phyloP scores from a whole-genome alignment of 2,888 invertebrate species.

The Rhaphigaster nebulosa region DNA sequence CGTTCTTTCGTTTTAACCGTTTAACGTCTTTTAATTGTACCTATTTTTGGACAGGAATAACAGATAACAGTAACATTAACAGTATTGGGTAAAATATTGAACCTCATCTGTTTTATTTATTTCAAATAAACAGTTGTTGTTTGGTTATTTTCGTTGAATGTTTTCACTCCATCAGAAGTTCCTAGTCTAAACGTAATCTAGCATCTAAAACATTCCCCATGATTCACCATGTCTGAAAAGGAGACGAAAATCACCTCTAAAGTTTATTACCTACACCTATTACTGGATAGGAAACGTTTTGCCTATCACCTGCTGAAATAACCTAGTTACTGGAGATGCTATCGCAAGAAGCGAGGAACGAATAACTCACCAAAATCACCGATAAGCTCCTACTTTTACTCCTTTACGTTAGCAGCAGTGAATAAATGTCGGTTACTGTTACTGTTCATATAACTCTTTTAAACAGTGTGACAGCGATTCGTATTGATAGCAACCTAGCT shows the following conservation, averaged over 20 bases:
- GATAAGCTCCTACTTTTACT: not conserved
- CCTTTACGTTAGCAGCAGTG: not conserved
- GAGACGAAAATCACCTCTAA: not conserved
- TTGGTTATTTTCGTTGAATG: not conserved
- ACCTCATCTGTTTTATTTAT: not conserved
- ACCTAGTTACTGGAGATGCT: not conserved
- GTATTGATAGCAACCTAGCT: not conserved
- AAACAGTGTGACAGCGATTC: too few species aligned
- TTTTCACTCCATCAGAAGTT: not conserved
- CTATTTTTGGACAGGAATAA: too few species aligned
- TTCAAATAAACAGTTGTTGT: not conserved
- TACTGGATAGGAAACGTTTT: not conserved
- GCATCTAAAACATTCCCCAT: not conserved
- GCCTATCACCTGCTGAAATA: not conserved
- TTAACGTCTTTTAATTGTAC: too few species aligned
- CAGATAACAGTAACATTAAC: not conserved
- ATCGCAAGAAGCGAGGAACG: not conserved
- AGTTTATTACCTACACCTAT: not conserved
- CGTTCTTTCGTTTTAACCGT: too few species aligned
- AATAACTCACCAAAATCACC: conserved; percentile 3
- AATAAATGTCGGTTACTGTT: not conserved
- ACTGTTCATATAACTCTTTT: not conserved
- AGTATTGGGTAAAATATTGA: not conserved
- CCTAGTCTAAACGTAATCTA: not conserved
- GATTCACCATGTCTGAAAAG: not conserved